phyloP scores from a whole-genome alignment of 2,888 invertebrate genomes.

The Cataglyphis rosenhaueri region DNA sequence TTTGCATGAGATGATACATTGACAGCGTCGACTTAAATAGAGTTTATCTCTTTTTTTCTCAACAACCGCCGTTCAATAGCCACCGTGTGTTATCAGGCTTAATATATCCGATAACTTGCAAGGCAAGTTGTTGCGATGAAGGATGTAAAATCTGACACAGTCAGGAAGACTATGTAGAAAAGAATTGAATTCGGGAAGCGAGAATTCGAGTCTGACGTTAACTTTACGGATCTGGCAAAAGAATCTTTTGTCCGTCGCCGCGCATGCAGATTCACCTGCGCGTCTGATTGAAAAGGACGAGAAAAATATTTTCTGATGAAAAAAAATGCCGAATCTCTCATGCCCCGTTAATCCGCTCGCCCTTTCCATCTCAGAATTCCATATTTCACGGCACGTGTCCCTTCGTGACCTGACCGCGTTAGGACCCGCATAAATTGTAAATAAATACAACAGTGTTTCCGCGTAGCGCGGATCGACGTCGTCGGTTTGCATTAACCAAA shows the following conservation, averaged over 20 bases:
- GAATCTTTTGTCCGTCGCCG: background rate
- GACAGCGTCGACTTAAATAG: background rate
- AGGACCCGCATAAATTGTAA: constrained; percentile 16
- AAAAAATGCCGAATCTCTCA: background rate
- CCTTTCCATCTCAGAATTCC: background rate
- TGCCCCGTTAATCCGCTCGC: constrained; percentile 4
- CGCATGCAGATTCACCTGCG: too few species aligned
- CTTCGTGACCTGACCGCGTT: background rate
- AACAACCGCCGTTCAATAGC: constrained; percentile 11
- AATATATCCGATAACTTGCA: constrained; percentile 25
- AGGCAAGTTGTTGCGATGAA: constrained; percentile 13
- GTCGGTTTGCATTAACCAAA: constrained; percentile 9
- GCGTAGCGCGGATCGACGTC: background rate
- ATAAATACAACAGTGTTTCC: background rate
- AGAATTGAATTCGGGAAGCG: constrained; percentile 4
- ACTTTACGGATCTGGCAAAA: background rate
- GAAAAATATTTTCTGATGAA: constrained; percentile 13
- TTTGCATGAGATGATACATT: background rate
- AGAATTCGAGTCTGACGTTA: background rate
- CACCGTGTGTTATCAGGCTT: constrained; percentile 32
- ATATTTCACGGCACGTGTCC: background rate
- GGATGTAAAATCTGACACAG: background rate
- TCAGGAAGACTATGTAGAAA: background rate
- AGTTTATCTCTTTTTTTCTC: constrained; percentile 6
- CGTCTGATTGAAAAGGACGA: background rate